Evolutionary conservation across 1,140 invertebrate genomes (phyloP).

Genomic region (Meloidogyne floridensis): DNA sequence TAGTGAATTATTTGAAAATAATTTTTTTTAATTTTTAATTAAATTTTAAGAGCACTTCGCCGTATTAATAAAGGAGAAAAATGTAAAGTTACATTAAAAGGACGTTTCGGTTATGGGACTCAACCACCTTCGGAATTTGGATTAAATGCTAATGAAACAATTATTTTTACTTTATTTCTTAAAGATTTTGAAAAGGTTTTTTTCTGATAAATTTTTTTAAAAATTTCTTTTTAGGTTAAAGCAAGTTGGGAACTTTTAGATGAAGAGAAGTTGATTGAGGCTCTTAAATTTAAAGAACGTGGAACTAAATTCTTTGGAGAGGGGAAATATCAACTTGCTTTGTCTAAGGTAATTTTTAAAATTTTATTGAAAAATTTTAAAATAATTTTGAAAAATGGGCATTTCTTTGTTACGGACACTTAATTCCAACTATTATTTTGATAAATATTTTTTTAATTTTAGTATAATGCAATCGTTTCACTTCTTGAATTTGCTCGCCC

Average conservation of each 20-base stretch:
- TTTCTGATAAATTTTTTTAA: background rate
- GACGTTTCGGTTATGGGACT: slow-evolving; percentile 79
- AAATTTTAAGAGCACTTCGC: slow-evolving; percentile 72
- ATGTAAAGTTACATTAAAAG: slow-evolving; percentile 76
- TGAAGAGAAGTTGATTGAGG: slow-evolving; percentile 79
- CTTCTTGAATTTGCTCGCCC: slow-evolving; percentile 70
- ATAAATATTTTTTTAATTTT: background rate
- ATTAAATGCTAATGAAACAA: slow-evolving; percentile 77
- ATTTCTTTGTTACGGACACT: no score
- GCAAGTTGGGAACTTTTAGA: slow-evolving; percentile 81
- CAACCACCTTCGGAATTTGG: slow-evolving; percentile 75
- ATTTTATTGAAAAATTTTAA: background rate
- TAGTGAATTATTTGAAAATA: slow-evolving; percentile 13
- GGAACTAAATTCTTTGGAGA: slow-evolving; percentile 87
- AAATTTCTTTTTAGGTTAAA: slow-evolving; percentile 69
- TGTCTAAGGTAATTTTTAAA: slow-evolving; percentile 72
- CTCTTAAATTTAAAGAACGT: slow-evolving; percentile 80
- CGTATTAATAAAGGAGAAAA: slow-evolving; percentile 83
- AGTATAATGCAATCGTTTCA: slow-evolving; percentile 77
- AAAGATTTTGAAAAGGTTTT: slow-evolving; percentile 80
- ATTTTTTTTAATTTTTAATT: background rate
- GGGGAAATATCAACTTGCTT: slow-evolving; percentile 77
- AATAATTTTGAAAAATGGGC: no score
- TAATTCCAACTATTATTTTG: no score
- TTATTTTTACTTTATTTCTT: slow-evolving; percentile 73